phyloP scores from a whole-genome alignment of 2,888 invertebrate species.

The Ophion costatus region DNA sequence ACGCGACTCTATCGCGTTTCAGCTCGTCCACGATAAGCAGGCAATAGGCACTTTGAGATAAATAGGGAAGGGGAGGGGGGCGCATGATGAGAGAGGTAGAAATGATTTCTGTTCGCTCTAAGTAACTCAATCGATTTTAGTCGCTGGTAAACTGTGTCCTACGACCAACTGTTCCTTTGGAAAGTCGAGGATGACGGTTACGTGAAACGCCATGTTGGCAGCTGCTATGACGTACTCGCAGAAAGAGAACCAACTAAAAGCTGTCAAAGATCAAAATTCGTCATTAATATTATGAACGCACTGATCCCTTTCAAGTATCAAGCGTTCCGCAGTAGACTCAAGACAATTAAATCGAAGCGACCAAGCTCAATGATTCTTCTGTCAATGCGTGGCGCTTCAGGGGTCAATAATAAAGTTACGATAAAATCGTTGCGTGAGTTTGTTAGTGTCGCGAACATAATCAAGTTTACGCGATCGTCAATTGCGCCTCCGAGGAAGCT shows the following conservation, averaged over 20 bases:
- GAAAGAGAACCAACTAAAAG: conserved; percentile 97
- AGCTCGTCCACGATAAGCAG: conserved; percentile 60
- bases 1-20: conserved; percentile 3
- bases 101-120: conserved; percentile 46
- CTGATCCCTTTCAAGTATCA: no score
- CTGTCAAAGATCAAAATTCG: conserved; percentile 84
- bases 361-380: neutral
- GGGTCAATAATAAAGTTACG: no score
- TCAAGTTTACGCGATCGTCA: neutral
- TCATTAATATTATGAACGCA: neutral
- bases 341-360: neutral
- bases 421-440: no score
- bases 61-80: conserved; percentile 62
- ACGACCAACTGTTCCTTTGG: conserved; percentile 92
- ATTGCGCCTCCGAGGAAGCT: neutral
- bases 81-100: conserved; percentile 69
- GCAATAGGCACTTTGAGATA: conserved; percentile 80
- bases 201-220: conserved; percentile 96
- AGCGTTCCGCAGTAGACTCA: no score
- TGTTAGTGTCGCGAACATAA: no score
- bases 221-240: conserved; percentile 96
- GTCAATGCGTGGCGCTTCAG: neutral
- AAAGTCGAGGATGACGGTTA: conserved; percentile 94
- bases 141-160: conserved; percentile 85
- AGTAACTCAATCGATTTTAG: conserved; percentile 79